Evolutionary conservation across 2,797 vertebrate genomes (phyloP).

Genomic region (Lutjanus argentimaculatus): DNA sequence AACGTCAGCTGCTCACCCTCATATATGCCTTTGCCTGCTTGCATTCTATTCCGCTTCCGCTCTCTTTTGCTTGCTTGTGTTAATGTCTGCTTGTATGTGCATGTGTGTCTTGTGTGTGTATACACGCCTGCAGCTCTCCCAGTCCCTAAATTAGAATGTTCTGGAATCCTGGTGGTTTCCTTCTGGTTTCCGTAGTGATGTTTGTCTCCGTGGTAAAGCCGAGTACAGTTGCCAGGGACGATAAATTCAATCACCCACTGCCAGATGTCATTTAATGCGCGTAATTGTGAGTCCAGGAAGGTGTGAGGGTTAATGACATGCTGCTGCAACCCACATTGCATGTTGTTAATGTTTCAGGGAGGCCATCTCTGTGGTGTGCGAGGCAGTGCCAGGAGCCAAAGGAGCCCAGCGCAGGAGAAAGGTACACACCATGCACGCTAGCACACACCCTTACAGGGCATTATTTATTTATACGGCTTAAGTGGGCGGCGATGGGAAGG

Average conservation of each 20-base stretch:
- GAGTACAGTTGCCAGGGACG: constrained; percentile 46
- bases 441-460: constrained; percentile 66
- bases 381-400: constrained; percentile 96
- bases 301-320: constrained; percentile 54
- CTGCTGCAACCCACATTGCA: constrained; percentile 29
- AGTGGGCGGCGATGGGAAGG: constrained; percentile 75
- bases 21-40: not conserved
- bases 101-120: constrained; percentile 21
- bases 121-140: constrained; percentile 32
- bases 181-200: constrained; percentile 75
- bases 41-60: constrained; percentile 21
- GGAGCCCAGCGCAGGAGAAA: constrained; percentile 95
- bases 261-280: constrained; percentile 58
- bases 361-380: constrained; percentile 96
- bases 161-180: constrained; percentile 82
- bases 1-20: not conserved
- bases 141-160: constrained; percentile 74
- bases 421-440: constrained; percentile 84
- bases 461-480: constrained; percentile 83
- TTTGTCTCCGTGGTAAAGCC: constrained; percentile 65
- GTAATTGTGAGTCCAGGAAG: constrained; percentile 53
- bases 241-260: constrained; percentile 57
- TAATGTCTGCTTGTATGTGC: constrained; percentile 3
- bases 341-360: constrained; percentile 87
- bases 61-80: constrained; percentile 10